phyloP scores from a whole-genome alignment of 2,888 invertebrate genomes.

The Ectemnius continuus region DNA sequence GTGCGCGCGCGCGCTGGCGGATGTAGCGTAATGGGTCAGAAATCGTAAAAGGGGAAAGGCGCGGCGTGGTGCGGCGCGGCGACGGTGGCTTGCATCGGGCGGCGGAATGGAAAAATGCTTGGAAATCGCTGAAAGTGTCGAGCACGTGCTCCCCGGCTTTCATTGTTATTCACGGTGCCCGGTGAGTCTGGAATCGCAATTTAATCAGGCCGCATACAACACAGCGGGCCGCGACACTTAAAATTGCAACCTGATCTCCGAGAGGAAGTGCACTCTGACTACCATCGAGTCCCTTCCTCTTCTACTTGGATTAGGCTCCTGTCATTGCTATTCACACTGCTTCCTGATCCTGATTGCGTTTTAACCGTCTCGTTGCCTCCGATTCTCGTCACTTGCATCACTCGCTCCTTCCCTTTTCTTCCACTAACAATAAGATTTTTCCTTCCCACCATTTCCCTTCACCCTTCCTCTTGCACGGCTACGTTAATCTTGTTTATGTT shows the following conservation, averaged over 20 bases:
- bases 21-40: slow-evolving; percentile 40
- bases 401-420: slow-evolving; percentile 8
- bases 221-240: slow-evolving; percentile 62
- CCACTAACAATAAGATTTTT: no score
- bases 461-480: no score
- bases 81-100: slow-evolving; percentile 19
- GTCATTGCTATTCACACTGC: slow-evolving; percentile 71
- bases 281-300: slow-evolving; percentile 11
- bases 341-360: slow-evolving; percentile 65
- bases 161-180: slow-evolving; percentile 68
- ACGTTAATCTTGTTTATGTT: no score
- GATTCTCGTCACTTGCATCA: slow-evolving; percentile 21
- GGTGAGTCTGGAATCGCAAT: slow-evolving; percentile 61
- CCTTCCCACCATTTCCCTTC: no score
- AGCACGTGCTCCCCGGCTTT: slow-evolving; percentile 31
- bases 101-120: slow-evolving; percentile 25
- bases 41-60: slow-evolving; percentile 35
- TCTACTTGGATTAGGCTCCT: slow-evolving; percentile 61
- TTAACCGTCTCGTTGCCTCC: slow-evolving; percentile 61
- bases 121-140: slow-evolving; percentile 23
- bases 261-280: slow-evolving; percentile 31
- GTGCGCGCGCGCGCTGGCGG: slow-evolving; percentile 1
- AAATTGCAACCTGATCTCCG: slow-evolving; percentile 67
- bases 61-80: neutral
- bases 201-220: slow-evolving; percentile 66